Base-by-base conservation (phyloP, 2,797 vertebrate genomes). In the Chromis chromis region DNA sequence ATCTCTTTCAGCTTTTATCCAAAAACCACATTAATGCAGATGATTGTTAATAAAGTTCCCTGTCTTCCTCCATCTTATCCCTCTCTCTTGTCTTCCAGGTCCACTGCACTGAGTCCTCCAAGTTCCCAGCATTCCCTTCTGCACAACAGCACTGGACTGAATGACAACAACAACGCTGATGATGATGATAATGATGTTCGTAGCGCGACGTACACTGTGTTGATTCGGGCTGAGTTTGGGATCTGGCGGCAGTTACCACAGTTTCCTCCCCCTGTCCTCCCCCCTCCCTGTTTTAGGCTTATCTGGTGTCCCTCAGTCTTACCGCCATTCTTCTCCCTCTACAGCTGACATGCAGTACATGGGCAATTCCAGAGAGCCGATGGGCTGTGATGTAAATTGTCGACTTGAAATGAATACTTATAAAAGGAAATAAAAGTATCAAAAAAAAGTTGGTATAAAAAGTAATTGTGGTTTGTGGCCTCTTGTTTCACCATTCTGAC, bases 61-160 rank as follows among this genome's bases (percentile, higher is more conserved):
- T 19, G 42, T 46, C 5, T 17, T 19, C 40, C 11, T 64, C n/a
- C 22, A 28, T 40, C 54, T 39, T 40, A 24, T 31, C 6, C 67
- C 6, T 68, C 2, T 22, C 28, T 27, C 5, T 2, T 62, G n/a
- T 85, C 57, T 60, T 85, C 31, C 79, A 93, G 94, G 90, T 93
- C 91, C 84, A 90, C 91, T 92, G 92, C 94, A 94, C 93, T 92
- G 92, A 93, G 87, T 92, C 93, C 92, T 93, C 85, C 86, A 74
- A 85, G 87, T 92, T 94, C 93, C 94, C 94, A 92, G 91, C 92
- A 94, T 94, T 94, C 93, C 93, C 92, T 92, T 91, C 89, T 91
- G 89, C 90, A 91, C 88, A 90, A 62, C 89, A 90, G 86, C 91
- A 88, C 90, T 91, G 90, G 90, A 91, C 88, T 90, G 78, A 88